Evolutionary conservation across 2,113 vertebrate genomes (phyloP).

Genomic region (Capricornis sumatraensis): DNA sequence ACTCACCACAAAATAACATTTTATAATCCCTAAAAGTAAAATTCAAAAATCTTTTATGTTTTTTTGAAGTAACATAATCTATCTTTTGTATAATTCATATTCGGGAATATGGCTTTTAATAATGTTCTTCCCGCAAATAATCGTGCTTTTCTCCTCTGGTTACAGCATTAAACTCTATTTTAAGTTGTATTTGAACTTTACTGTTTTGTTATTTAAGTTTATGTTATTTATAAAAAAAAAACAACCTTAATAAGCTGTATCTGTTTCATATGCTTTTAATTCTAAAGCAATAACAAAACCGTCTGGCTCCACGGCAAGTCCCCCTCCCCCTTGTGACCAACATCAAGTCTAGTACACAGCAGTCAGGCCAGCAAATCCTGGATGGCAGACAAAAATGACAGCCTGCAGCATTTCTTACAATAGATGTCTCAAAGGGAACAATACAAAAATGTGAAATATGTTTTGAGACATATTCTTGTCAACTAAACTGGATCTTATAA

Average conservation of each 20-base stretch:
- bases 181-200: conserved; percentile 86
- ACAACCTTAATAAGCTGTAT: conserved; percentile 80
- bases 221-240: conserved; percentile 89
- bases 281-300: conserved; percentile 83
- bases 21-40: conserved; percentile 82
- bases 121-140: conserved; percentile 80
- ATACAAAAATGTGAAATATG: conserved; percentile 75
- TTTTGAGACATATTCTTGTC: conserved; percentile 59
- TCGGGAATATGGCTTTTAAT: conserved; percentile 81
- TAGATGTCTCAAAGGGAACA: conserved; percentile 69
- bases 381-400: conserved; percentile 83
- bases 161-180: conserved; percentile 87
- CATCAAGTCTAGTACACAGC: conserved; percentile 76
- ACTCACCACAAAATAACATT: conserved; percentile 82
- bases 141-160: conserved; percentile 82
- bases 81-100: conserved; percentile 84
- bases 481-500: conserved; percentile 54
- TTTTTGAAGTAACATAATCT: conserved; percentile 82
- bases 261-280: conserved; percentile 87
- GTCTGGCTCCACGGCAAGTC: conserved; percentile 71
- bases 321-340: conserved; percentile 70
- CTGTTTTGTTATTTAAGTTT: conserved; percentile 90
- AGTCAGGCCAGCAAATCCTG: conserved; percentile 80
- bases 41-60: conserved; percentile 80
- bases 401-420: conserved; percentile 79